Evolutionary conservation across 2,888 invertebrate genomes (phyloP), one percentile per base, ranked within the genome.

Genomic region (Aquatica leii): DNA sequence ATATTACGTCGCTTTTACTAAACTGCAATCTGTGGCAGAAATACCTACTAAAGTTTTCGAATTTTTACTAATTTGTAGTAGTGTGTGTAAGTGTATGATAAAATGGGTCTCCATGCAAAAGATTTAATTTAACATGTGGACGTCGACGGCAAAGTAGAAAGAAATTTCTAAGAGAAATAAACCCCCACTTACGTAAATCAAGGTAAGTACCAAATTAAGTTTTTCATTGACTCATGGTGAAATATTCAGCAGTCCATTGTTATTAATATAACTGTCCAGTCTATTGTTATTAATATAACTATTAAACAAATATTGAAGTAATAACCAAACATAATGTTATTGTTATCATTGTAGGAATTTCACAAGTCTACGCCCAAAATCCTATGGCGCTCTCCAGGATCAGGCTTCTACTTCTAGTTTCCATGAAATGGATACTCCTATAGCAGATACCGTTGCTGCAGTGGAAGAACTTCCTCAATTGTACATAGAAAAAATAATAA

Each of bases 161-260:
- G 37, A 37, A 9, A 37, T 37, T 37, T 37, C 37, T 37, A 37
- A 37, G 37, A 37, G 9, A 37, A 37, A 37, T 37, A 37, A 37
- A 37, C 9, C 37, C 4, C 37, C 11, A 37, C 37, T 37, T 37
- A 37, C 37, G 37, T 37, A 37, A 37, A 37, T 12, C 37, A 6
- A 37, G 37, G 37, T 37, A 37, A 37, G 37, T 37, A 37, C 37
- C 37, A 37, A 37, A 9, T 37, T 37, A 4, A n/a, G 37, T 37
- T 37, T 37, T 37, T 37, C 37, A 37, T 37, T 37, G 37, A 37
- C 37, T 37, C 5, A 37, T 37, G 9, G 12, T 37, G 24, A 24
- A 37, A 37, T 37, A 37, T 37, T 37, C 37, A 4, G 37, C 37
- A 37, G 37, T 37, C 37, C 9, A 37, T 37, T 37, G 37, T 37